These are phyloP conservation scores for Aphis gossypii DNA, from an alignment of 1,140 invertebrate genomes.

Conservation along the genomic window DNA sequence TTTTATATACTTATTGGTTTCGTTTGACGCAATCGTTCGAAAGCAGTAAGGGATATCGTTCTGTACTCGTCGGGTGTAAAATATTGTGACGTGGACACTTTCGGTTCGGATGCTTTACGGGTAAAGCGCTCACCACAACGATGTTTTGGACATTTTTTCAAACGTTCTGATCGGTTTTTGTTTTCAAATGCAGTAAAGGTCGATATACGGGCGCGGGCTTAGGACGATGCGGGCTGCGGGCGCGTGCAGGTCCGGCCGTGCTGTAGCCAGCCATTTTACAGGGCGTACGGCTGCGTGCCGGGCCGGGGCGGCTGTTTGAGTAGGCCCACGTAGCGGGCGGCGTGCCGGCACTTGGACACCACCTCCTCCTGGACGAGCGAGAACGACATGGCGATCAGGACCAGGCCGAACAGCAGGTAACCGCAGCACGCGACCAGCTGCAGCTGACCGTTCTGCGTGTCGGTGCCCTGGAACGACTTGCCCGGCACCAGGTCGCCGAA, in stretches of 20 bases:
- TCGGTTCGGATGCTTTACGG: neutral
- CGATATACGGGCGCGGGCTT: no score
- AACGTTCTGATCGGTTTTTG: no score
- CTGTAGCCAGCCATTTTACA: neutral
- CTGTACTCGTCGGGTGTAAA: neutral
- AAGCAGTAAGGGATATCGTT: neutral
- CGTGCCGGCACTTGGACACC: constrained; percentile 74
- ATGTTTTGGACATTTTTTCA: neutral
- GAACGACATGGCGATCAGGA: constrained; percentile 91
- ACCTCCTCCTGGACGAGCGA: constrained; percentile 91
- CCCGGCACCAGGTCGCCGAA: constrained; percentile 83
- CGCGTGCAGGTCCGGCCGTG: no score
- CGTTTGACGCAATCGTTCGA: neutral
- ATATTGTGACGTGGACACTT: neutral
- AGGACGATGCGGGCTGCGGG: no score
- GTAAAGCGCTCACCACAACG: no score
- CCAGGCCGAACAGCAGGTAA: constrained; percentile 86
- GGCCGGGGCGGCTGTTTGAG: constrained; percentile 67
- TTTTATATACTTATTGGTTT: neutral
- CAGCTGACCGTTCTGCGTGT: constrained; percentile 67
- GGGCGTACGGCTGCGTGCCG: constrained; percentile 9
- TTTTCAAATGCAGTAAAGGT: no score
- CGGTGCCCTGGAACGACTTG: constrained; percentile 67
- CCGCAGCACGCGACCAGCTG: constrained; percentile 80
- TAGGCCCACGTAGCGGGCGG: constrained; percentile 71